Conservation (phyloP, 2,888 invertebrate genomes). For the Diarsia dahlii region DNA sequence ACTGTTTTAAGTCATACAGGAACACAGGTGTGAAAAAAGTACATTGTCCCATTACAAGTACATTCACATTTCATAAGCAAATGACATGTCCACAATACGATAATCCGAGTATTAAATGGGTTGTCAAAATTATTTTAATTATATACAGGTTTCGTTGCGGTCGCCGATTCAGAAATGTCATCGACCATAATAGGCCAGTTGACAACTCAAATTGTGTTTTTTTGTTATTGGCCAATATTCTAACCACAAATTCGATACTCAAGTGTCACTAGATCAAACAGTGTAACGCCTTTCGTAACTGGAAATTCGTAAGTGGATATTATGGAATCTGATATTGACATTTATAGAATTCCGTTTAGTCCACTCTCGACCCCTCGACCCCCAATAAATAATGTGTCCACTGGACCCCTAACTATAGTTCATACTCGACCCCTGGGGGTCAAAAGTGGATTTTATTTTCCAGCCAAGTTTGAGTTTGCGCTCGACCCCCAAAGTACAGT, state of each 20-base stretch:
- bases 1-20: no score
- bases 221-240: conserved; percentile 67
- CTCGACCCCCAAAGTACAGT: no score
- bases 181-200: conserved; percentile 66
- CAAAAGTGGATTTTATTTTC: no score
- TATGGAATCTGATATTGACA: conserved; percentile 63
- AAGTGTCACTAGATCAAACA: conserved; percentile 74
- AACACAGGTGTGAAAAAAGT: not conserved
- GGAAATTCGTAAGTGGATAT: conserved; percentile 61
- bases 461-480: no score
- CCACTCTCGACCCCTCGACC: no score
- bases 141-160: conserved; percentile 71
- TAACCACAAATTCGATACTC: conserved; percentile 77
- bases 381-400: no score
- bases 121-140: conserved; percentile 71
- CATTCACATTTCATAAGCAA: not conserved
- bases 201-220: conserved; percentile 63
- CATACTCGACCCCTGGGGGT: no score
- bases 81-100: conserved; percentile 44
- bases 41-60: conserved; percentile 4
- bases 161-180: conserved; percentile 69
- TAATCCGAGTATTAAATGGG: conserved; percentile 60
- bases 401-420: no score
- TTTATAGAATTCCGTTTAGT: conserved; percentile 53
- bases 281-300: conserved; percentile 67